Conservation (phyloP, 2,113 vertebrate genomes). For the Burhinus oedicnemus region DNA sequence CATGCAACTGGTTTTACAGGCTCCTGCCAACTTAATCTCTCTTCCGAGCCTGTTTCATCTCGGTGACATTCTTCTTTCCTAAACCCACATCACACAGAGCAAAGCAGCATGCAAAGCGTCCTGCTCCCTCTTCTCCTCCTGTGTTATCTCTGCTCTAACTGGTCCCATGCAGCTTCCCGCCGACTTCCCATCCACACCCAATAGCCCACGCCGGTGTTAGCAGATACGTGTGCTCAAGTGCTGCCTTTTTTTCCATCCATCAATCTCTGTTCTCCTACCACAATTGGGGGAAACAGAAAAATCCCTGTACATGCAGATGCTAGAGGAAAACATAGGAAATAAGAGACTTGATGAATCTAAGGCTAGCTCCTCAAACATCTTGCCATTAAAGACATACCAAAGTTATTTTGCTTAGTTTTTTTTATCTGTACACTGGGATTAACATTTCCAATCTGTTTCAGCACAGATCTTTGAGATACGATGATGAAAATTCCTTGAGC, state of each 20-base stretch:
- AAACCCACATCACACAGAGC: conserved; percentile 24
- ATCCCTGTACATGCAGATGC: background rate
- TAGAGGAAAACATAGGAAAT: background rate
- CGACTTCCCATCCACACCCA: background rate
- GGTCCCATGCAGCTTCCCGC: background rate
- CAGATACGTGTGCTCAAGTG: rapidly evolving
- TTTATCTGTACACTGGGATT: background rate
- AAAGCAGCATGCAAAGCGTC: background rate
- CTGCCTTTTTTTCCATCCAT: background rate
- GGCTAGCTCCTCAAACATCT: background rate
- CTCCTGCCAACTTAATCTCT: background rate
- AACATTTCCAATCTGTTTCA: background rate
- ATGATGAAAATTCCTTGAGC: background rate
- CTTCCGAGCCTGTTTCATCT: background rate
- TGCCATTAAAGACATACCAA: background rate
- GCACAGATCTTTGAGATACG: background rate
- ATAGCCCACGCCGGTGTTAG: rapidly evolving
- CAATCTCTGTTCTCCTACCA: background rate
- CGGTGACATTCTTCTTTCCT: background rate
- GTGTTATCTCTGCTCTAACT: background rate
- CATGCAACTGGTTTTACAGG: conserved; percentile 26
- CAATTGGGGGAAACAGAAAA: background rate
- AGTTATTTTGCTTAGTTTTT: background rate
- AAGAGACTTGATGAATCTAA: background rate
- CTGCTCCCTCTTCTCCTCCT: background rate